phyloP scores from a whole-genome alignment of 2,113 vertebrate species.

The Chlamydotis undulata region DNA sequence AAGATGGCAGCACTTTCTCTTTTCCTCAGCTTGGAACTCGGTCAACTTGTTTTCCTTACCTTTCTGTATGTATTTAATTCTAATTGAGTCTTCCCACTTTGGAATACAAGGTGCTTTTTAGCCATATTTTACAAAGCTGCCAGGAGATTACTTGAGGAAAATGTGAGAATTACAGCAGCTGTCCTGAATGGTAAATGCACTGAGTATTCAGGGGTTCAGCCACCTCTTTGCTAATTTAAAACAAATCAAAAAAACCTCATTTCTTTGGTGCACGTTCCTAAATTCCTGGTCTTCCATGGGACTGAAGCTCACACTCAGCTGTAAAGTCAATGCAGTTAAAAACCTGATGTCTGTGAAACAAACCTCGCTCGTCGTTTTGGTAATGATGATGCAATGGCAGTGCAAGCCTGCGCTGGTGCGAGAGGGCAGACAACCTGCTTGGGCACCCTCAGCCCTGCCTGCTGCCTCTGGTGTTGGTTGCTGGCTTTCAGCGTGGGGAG shows the following conservation, averaged over 20 bases:
- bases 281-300: neutral
- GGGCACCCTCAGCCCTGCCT: neutral
- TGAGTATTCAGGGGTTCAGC: neutral
- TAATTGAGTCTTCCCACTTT: slow-evolving; percentile 2
- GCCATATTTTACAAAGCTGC: neutral
- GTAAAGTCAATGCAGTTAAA: neutral
- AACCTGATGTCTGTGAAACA: neutral
- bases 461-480: neutral
- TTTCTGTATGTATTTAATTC: neutral
- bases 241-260: neutral
- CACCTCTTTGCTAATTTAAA: neutral
- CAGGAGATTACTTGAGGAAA: neutral
- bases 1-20: slow-evolving; percentile 57
- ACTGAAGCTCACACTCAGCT: neutral
- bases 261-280: neutral
- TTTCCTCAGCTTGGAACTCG: slow-evolving; percentile 38
- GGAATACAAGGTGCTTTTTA: neutral
- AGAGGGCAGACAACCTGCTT: neutral
- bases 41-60: neutral
- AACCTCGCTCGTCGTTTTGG: accelerated
- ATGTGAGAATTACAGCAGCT: neutral
- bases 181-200: neutral
- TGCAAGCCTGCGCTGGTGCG: accelerated
- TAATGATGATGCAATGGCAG: neutral
- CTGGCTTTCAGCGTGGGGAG: neutral